phyloP scores from a whole-genome alignment of 2,797 vertebrate genomes.

The Toxotes lorentzi region DNA sequence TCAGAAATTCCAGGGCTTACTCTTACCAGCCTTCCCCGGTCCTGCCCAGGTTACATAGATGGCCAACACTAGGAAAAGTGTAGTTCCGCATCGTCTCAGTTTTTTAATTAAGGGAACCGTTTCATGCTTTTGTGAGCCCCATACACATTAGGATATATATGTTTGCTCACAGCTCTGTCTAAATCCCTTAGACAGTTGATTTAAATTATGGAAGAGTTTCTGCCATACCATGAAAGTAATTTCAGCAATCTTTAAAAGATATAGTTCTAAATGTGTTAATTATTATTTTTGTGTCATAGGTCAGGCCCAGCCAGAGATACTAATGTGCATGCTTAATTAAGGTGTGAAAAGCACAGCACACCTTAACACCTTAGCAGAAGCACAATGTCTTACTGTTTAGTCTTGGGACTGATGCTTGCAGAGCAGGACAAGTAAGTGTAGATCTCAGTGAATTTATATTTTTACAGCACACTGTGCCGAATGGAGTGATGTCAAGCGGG shows the following conservation, averaged over 20 bases:
- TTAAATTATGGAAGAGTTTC: neutral
- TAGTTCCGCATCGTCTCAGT: neutral
- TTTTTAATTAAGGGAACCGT: neutral
- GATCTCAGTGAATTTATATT: conserved; percentile 19
- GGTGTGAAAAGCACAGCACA: neutral
- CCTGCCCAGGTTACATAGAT: neutral
- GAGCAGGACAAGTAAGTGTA: neutral
- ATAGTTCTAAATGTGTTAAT: neutral
- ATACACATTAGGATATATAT: neutral
- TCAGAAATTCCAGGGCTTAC: neutral
- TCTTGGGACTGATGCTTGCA: neutral
- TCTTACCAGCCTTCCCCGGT: neutral
- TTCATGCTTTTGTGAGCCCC: neutral
- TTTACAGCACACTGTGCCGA: neutral
- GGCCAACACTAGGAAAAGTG: neutral
- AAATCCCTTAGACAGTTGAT: neutral
- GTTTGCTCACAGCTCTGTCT: neutral
- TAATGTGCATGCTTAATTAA: neutral
- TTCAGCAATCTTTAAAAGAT: neutral
- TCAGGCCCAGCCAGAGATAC: neutral
- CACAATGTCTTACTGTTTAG: neutral
- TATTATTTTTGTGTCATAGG: neutral
- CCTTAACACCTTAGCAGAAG: neutral
- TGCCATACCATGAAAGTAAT: neutral
- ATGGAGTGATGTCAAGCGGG: neutral